A percentile compares a stretch with the other conserved stretches of the same genome.
phyloP scores from a whole-genome alignment of 2,888 invertebrate species.

The Crepidodera aurea region DNA sequence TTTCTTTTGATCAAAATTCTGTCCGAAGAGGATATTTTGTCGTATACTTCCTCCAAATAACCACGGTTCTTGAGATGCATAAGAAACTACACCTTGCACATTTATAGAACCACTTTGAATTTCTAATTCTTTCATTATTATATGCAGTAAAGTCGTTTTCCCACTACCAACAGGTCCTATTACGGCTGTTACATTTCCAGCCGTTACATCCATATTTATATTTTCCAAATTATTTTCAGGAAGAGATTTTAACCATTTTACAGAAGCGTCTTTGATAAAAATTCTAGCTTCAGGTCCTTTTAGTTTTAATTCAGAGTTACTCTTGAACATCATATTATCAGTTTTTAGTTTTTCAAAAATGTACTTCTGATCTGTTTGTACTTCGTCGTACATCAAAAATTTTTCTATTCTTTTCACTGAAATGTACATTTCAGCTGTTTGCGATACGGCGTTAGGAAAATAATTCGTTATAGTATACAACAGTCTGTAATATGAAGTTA shows the following conservation, averaged over 20 bases:
- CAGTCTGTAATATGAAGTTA: slow-evolving; percentile 77
- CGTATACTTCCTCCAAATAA: slow-evolving; percentile 80
- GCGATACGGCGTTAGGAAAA: slow-evolving; percentile 69
- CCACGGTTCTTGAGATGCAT: slow-evolving; percentile 88
- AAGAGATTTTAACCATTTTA: slow-evolving; percentile 68
- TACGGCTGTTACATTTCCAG: slow-evolving; percentile 66
- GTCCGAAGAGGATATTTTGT: slow-evolving; percentile 93
- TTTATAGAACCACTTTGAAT: slow-evolving; percentile 69
- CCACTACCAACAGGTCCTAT: slow-evolving; percentile 73
- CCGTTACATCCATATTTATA: slow-evolving; percentile 69
- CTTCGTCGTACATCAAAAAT: slow-evolving; percentile 60
- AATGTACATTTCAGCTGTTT: slow-evolving; percentile 70
- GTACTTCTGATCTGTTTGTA: slow-evolving; percentile 2
- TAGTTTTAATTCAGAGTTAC: neutral
- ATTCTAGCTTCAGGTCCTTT: slow-evolving; percentile 28
- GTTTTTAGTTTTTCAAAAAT: neutral
- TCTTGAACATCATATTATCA: neutral
- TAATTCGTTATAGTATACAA: slow-evolving; percentile 72
- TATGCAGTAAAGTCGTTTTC: slow-evolving; percentile 66
- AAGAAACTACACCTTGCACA: slow-evolving; percentile 74
- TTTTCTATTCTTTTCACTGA: slow-evolving; percentile 62
- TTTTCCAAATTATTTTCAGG: slow-evolving; percentile 64
- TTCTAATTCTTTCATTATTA: slow-evolving; percentile 75
- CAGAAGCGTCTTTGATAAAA: slow-evolving; percentile 63
- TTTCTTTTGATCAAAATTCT: slow-evolving; percentile 70